phyloP scores from a whole-genome alignment of 2,888 invertebrate genomes.

The Entomobrya multifasciata region DNA sequence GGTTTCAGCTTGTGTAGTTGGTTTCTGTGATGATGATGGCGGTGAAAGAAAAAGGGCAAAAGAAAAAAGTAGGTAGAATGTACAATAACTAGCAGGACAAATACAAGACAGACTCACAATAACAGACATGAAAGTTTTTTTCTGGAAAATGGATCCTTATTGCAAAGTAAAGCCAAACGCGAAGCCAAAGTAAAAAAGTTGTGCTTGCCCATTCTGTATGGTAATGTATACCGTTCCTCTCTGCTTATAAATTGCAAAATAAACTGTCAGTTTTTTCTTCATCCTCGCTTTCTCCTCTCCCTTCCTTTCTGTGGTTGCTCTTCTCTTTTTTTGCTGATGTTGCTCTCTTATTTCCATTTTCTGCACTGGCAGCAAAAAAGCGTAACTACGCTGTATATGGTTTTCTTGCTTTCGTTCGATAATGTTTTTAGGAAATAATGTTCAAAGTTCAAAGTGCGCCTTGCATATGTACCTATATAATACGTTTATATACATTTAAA shows the following conservation, averaged over 20 bases:
- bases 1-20: not conserved
- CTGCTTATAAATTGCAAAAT: constrained; percentile 73
- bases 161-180: constrained; percentile 46
- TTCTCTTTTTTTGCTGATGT: constrained; percentile 65
- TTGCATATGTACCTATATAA: not conserved
- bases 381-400: constrained; percentile 37
- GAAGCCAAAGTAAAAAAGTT: constrained; percentile 58
- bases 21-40: no score
- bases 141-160: constrained; percentile 64
- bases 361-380: constrained; percentile 63
- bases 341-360: constrained; percentile 71
- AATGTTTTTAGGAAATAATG: constrained; percentile 36
- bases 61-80: not conserved
- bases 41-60: not conserved
- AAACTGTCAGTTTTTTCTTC: constrained; percentile 72
- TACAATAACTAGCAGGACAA: not conserved
- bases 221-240: constrained; percentile 70
- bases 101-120: constrained; percentile 37
- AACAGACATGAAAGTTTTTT: constrained; percentile 69
- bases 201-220: constrained; percentile 67
- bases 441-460: not conserved
- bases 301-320: constrained; percentile 50
- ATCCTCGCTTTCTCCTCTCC: constrained; percentile 46
- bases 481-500: not conserved
- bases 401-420: not conserved